Base-by-base conservation (phyloP, 2,888 invertebrate species). In the Neoascia interrupta region DNA sequence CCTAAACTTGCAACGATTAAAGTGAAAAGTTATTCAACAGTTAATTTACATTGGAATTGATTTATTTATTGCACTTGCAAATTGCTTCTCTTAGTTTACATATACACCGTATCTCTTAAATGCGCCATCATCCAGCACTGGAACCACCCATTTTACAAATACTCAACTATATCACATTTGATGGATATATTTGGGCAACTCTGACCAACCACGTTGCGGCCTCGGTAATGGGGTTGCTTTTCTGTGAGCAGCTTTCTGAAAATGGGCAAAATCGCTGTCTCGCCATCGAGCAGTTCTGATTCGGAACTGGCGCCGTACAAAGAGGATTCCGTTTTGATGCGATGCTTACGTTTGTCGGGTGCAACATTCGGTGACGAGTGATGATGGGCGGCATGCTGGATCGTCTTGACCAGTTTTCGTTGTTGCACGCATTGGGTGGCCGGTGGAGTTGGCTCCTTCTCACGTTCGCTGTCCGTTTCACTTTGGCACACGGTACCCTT, bases 151-250 rank as follows among this genome's bases (percentile, higher is more conserved):
- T 16, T 8, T 47, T 94, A 96, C 89, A 97, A 92, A 89, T 97
- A 97, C 87, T 97, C 97, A 84, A 97, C 97, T 85, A 97, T 97
- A 90, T 97, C 97, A 91, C 97, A 97, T 90, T 97, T 97, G 84
- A 97, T 96, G 79, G 96, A 96, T 90, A 96, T 96, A 91, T 96
- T 96, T 21, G 97, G 97, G 88, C 97, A 97, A 85, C 96, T 96
- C 83, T 96, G 93, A 63, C 96, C 95, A 82, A 89, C 88, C 21
- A 86, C 85, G 79, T 85, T 88, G 43, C 88, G 87, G 2, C 88
- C 88, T 4, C 88, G 85, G 82, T 92, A 92, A 82, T 92, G 91
- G 82, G 92, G 91, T 84, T 95, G 95, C 81, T 96, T 91, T 85
- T 96, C 96, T 2, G 95, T 95, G 51, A 96, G 91, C n/a, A 96